Evolutionary conservation across 2,888 invertebrate genomes (phyloP).

Genomic region (Polyommatus iphigenia): DNA sequence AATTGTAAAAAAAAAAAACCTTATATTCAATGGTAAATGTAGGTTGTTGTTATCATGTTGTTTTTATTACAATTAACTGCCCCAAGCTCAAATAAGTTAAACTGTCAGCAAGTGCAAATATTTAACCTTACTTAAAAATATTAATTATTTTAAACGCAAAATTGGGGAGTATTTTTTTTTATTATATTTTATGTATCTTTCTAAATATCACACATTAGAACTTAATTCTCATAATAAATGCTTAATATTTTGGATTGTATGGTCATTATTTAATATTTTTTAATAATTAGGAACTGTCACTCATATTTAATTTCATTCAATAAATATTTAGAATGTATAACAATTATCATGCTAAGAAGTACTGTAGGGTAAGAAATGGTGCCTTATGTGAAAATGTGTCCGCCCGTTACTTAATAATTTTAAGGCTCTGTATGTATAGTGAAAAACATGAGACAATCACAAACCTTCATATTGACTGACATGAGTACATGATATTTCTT

Average conservation of each 20-base stretch:
- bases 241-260: neutral
- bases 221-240: neutral
- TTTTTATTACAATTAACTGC: neutral
- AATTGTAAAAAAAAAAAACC: neutral
- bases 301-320: neutral
- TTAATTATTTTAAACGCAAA: neutral
- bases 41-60: neutral
- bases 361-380: slow-evolving; percentile 47
- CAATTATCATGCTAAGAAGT: neutral
- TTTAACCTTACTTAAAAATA: neutral
- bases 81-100: slow-evolving; percentile 22
- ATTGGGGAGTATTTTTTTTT: neutral
- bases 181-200: neutral
- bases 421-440: neutral
- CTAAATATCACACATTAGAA: neutral
- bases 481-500: too few relatives aligned
- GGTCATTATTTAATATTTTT: neutral
- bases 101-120: slow-evolving; percentile 2
- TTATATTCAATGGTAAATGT: neutral
- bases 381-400: slow-evolving; percentile 72
- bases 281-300: neutral
- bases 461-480: neutral
- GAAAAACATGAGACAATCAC: neutral
- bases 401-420: slow-evolving; percentile 54
- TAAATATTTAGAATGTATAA: neutral